Evolutionary conservation across 37 sponge, comb jelly and placozoan species (phyloP).

Genomic region (Mnemiopsis leidyi): DNA sequence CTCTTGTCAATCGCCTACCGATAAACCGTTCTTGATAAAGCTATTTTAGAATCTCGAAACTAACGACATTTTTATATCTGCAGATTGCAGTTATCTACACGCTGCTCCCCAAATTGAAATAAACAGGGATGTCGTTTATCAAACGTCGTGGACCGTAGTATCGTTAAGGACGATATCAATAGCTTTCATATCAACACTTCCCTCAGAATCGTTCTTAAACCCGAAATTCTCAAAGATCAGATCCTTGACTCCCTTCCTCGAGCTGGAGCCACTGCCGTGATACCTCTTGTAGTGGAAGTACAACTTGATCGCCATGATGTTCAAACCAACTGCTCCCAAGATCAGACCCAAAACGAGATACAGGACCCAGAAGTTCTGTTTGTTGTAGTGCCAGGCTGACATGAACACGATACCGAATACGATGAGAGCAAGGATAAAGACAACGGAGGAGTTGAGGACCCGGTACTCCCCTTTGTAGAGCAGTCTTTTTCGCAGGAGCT

Average conservation of each 20-base stretch:
- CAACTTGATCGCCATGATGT: background rate
- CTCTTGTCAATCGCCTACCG: no score
- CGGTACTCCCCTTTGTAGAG: conserved; percentile 53
- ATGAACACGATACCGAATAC: conserved; percentile 6
- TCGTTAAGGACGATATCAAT: background rate
- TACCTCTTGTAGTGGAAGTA: conserved; percentile 5
- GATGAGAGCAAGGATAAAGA: background rate
- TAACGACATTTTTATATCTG: no score
- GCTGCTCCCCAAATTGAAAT: no score
- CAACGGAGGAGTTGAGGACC: conserved; percentile 29
- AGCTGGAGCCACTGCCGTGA: background rate
- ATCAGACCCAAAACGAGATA: conserved; percentile 10
- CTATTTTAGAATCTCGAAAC: no score
- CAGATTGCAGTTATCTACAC: no score
- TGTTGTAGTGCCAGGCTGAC: conserved; percentile 61
- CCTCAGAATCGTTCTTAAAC: background rate
- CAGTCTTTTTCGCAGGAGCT: background rate
- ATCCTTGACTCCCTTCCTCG: background rate
- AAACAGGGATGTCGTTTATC: no score
- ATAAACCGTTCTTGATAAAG: no score
- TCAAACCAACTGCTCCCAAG: background rate
- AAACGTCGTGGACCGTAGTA: no score
- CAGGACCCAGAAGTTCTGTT: conserved; percentile 10
- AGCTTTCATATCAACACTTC: background rate
- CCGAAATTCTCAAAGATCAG: background rate